Base-by-base conservation (phyloP, 2,888 invertebrate species). In the Serripes groenlandicus region DNA sequence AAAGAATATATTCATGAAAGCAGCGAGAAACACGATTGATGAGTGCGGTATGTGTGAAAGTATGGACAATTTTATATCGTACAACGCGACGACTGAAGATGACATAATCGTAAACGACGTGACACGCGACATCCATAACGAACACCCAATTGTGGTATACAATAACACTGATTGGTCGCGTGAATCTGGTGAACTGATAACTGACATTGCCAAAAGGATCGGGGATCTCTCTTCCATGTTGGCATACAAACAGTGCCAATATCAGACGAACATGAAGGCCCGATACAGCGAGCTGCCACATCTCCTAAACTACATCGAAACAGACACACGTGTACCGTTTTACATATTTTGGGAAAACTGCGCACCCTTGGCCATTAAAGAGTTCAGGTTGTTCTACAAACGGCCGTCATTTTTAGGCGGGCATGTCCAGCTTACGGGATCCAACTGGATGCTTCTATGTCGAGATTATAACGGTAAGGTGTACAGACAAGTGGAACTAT, bases 301-400 rank as follows among this genome's bases (percentile, higher is more conserved):
- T 56, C 3, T 56, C 4, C 1, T 71, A 28, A 54, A 32, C 54
- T 56, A 56, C 34, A 34, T 71, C 18, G 71, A 32, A 3, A 35
- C 32, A 23, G 56, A 34, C 26, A 34, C 26, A 56, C 21, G 11
- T 32, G n/a, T 35, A 30, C 56, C 71, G 23, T 71, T 56, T 71
- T 71, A 71, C 34, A 35, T 35, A 35, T 34, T 54, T 26, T 71
- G 71, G 71, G 71, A 71, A 71, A 71, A 71, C 35, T 71, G 71
- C n/a, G 71, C 71, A n/a, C 11, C 34, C 11, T 15, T 21, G 71
- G 54, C 71, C 11, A 30, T 56, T 18, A 71, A 71, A 32, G 54
- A 54, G 7, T 71, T 71, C 23, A 21, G 71, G 26, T 4, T 35
- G 21, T 71, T 71, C 56, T 71, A 71, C 32, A 11, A 35, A 34